Evolutionary conservation across 2,113 vertebrate species (phyloP), one percentile per base, ranked within the genome.

Genomic region (Prietella phreatophila): DNA sequence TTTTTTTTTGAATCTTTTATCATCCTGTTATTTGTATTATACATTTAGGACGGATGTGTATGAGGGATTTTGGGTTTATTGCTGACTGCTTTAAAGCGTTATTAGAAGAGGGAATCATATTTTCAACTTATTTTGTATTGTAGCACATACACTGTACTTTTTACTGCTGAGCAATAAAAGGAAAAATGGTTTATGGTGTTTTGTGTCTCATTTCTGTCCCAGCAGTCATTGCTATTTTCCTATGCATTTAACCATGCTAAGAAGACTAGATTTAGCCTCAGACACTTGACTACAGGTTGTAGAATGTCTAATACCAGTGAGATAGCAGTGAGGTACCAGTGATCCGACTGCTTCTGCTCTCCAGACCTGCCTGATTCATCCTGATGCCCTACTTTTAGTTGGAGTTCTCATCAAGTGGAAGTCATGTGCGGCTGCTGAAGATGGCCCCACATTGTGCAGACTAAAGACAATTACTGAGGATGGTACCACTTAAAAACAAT

Each of bases 161-260:
- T 94, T 95, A 96, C 94, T 92, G 94, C 93, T 93, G 93, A 95
- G 95, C 95, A 95, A 96, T 96, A 95, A 95, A 95, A 94, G 91
- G 50, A 63, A 93, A 91, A 93, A 80, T 84, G 65, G 73, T 90
- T 85, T 25, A 82, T 55, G 47, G 75, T 83, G 55, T 73, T 33
- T 71, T 87, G 65, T 86, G 86, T 85, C 25, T 90, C 5, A 27
- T 75, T 81, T 82, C 22, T 82, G 33, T 61, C 13, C 11, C 80
- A 25, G 3, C 33, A 39, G 30, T 60, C 80, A 36, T 4, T 22
- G 17, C 8, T 4, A 5, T 56, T 80, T 80, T 19, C 39, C 13
- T 53, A 78, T 30, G 47, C 27, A 55, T n/a, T 17, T 56, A 83
- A 63, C 36, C 60, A 50, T 7, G 22, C 58, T 61, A 58, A 83